phyloP scores from a whole-genome alignment of 2,797 vertebrate genomes.

The Gambusia yucatana region DNA sequence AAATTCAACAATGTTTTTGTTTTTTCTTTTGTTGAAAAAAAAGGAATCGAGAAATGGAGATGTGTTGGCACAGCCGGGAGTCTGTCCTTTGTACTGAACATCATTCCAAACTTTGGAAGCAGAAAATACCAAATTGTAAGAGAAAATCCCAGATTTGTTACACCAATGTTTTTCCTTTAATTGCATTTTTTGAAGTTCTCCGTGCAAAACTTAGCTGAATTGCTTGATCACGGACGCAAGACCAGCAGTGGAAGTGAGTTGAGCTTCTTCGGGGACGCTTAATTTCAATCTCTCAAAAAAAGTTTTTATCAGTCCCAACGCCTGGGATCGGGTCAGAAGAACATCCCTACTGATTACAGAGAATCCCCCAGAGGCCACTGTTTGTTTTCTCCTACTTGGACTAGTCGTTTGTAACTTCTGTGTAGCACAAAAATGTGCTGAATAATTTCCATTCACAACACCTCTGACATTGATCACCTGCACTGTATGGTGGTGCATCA shows the following conservation, averaged over 20 bases:
- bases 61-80: not conserved
- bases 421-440: not conserved
- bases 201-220: not conserved
- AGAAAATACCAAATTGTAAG: not conserved
- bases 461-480: not conserved
- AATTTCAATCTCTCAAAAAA: not conserved
- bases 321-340: not conserved
- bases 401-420: not conserved
- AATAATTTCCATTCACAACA: not conserved
- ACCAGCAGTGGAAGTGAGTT: not conserved
- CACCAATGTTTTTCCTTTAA: not conserved
- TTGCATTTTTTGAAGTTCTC: not conserved
- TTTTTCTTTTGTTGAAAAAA: not conserved
- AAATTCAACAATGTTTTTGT: not conserved
- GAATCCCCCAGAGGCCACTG: not conserved
- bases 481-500: not conserved
- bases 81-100: not conserved
- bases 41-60: not conserved
- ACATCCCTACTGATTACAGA: not conserved
- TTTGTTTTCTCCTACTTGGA: not conserved
- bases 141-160: not conserved
- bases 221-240: not conserved
- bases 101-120: not conserved
- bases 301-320: not conserved
- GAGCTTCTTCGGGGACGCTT: not conserved